Evolutionary conservation across 2,797 vertebrate genomes (phyloP).

Genomic region (Netta rufina): DNA sequence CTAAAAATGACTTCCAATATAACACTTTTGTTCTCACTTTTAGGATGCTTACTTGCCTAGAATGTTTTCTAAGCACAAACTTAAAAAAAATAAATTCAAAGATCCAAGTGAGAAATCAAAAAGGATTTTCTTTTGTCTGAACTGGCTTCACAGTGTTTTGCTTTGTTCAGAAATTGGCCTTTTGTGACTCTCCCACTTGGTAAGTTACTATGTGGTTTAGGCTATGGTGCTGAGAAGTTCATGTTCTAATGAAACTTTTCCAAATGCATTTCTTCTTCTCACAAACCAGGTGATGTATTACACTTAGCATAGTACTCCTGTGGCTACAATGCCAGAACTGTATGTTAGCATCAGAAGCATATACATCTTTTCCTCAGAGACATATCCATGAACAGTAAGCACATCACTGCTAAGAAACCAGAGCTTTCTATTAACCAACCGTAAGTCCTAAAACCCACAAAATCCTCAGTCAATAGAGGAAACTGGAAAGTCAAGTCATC

Average conservation of each 20-base stretch:
- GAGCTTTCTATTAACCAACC: neutral
- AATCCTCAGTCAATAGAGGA: neutral
- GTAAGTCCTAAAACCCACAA: neutral
- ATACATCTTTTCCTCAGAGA: neutral
- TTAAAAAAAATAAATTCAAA: neutral
- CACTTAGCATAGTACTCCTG: neutral
- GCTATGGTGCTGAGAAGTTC: neutral
- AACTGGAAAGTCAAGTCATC: neutral
- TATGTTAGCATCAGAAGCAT: neutral
- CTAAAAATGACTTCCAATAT: neutral
- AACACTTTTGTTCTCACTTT: neutral
- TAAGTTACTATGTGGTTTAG: neutral
- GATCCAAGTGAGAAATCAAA: too few species aligned
- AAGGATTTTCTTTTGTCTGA: neutral
- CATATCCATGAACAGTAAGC: neutral
- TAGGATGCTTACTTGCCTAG: neutral
- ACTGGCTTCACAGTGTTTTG: conserved; percentile 28
- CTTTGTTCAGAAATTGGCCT: neutral
- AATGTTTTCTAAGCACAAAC: neutral
- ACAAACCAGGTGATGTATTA: neutral
- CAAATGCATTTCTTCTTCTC: neutral
- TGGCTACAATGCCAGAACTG: neutral
- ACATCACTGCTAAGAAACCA: neutral
- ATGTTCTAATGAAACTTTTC: neutral
- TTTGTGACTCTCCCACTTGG: neutral